phyloP scores from a whole-genome alignment of 2,797 vertebrate genomes.

The Dryobates pubescens region DNA sequence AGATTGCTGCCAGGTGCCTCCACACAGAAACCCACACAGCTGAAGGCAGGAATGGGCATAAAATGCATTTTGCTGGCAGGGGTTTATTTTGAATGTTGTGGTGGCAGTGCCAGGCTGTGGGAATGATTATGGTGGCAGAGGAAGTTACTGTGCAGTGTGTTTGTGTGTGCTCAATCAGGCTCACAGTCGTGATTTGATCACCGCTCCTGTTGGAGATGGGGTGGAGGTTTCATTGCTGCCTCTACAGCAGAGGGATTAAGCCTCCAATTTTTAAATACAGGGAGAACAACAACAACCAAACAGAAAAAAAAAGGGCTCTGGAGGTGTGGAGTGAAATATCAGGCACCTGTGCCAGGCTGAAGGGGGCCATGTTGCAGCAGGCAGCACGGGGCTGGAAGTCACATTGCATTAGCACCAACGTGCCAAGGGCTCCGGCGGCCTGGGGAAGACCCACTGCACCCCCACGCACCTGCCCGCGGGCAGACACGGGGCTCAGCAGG shows the following conservation, averaged over 20 bases:
- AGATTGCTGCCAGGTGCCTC: background rate
- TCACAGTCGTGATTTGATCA: conserved; percentile 23
- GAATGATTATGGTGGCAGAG: background rate
- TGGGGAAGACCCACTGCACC: background rate
- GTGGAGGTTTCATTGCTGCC: background rate
- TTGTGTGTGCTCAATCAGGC: background rate
- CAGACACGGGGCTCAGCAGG: background rate
- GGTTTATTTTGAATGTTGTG: background rate
- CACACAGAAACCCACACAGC: background rate
- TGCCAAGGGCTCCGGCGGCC: background rate
- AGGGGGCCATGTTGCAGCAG: conserved; percentile 34
- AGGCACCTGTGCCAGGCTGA: background rate
- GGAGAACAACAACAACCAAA: background rate
- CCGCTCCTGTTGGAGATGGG: background rate
- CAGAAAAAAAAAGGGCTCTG: background rate
- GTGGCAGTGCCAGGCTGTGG: background rate
- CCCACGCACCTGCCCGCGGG: background rate
- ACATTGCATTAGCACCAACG: background rate
- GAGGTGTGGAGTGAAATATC: background rate
- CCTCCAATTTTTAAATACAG: background rate
- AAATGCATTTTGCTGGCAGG: background rate
- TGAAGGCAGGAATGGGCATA: background rate
- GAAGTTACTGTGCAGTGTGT: background rate
- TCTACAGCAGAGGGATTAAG: background rate
- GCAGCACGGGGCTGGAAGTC: background rate